These are phyloP conservation scores for Sinopyrophorus schimmeli DNA, from an alignment of 2,888 invertebrate genomes.

Conservation along the genomic window DNA sequence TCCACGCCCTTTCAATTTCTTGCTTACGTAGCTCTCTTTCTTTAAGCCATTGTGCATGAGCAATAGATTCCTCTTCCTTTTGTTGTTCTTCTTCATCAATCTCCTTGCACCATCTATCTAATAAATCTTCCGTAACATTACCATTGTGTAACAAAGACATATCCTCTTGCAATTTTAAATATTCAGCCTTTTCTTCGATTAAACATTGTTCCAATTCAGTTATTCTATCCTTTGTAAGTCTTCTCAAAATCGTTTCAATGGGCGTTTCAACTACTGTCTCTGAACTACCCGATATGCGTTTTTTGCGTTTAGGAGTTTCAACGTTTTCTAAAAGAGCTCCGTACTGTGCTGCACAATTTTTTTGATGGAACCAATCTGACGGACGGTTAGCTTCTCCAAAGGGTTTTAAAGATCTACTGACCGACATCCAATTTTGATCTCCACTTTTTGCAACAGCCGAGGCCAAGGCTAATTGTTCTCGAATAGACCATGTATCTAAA, in stretches of 20 bases:
- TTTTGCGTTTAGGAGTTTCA: slow-evolving; percentile 84
- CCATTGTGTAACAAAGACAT: slow-evolving; percentile 61
- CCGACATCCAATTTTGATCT: slow-evolving; percentile 91
- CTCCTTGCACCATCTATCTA: slow-evolving; percentile 73
- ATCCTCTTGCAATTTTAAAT: slow-evolving; percentile 71
- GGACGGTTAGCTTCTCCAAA: slow-evolving; percentile 77
- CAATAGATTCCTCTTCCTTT: slow-evolving; percentile 68
- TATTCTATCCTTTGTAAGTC: slow-evolving; percentile 76
- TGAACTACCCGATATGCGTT: slow-evolving; percentile 64
- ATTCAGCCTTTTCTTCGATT: slow-evolving; percentile 72
- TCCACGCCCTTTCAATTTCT: slow-evolving; percentile 64
- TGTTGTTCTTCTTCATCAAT: slow-evolving; percentile 75
- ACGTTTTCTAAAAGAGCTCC: slow-evolving; percentile 78
- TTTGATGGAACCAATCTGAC: slow-evolving; percentile 87
- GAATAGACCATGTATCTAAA: slow-evolving; percentile 81
- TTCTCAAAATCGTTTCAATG: slow-evolving; percentile 76
- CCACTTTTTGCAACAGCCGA: slow-evolving; percentile 84
- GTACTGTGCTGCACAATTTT: slow-evolving; percentile 89
- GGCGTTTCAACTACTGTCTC: slow-evolving; percentile 67
- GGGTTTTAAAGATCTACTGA: slow-evolving; percentile 77
- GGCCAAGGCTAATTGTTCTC: slow-evolving; percentile 83
- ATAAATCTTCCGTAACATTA: slow-evolving; percentile 68
- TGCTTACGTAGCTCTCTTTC: slow-evolving; percentile 69
- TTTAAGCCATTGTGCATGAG: slow-evolving; percentile 65
- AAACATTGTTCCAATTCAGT: slow-evolving; percentile 74